A percentile compares a stretch with the other conserved stretches of the same genome.
Conservation (phyloP, 2,113 vertebrate genomes). For the Embiotoca jacksoni region DNA sequence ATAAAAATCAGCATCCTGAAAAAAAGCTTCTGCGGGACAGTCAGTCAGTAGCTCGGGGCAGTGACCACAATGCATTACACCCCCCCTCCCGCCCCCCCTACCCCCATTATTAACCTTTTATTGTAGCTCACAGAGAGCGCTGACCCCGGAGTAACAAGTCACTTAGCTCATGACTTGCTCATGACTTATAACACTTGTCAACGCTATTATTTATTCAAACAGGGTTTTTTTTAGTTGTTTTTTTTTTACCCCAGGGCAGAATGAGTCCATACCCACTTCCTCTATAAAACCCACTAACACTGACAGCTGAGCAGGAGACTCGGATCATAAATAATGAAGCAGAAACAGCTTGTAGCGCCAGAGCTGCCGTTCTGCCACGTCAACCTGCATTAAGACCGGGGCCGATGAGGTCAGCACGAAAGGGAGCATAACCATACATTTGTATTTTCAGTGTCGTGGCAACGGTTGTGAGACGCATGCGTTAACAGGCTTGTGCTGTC, state of each 20-base stretch:
- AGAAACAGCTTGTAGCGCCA: constrained; percentile 65
- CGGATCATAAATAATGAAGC: constrained; percentile 72
- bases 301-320: constrained; percentile 39
- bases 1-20: too few species aligned
- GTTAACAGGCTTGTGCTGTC: too few species aligned
- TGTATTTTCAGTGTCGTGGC: too few species aligned
- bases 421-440: too few species aligned
- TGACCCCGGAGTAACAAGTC: constrained; percentile 48
- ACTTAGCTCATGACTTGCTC: constrained; percentile 53
- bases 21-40: too few species aligned
- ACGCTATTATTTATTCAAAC: constrained; percentile 69
- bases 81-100: background rate
- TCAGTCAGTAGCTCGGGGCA: background rate
- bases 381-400: constrained; percentile 52
- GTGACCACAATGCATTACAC: constrained; percentile 3
- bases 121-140: constrained; percentile 16
- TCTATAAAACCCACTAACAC: constrained; percentile 33
- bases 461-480: too few species aligned
- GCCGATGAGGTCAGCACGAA: constrained; percentile 11
- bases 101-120: constrained; percentile 47
- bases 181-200: constrained; percentile 62
- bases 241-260: constrained; percentile 7
- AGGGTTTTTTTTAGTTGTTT: background rate
- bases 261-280: constrained; percentile 52
- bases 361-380: constrained; percentile 62